Base-by-base conservation (phyloP, 2,113 vertebrate species). In the Hemiscyllium ocellatum region DNA sequence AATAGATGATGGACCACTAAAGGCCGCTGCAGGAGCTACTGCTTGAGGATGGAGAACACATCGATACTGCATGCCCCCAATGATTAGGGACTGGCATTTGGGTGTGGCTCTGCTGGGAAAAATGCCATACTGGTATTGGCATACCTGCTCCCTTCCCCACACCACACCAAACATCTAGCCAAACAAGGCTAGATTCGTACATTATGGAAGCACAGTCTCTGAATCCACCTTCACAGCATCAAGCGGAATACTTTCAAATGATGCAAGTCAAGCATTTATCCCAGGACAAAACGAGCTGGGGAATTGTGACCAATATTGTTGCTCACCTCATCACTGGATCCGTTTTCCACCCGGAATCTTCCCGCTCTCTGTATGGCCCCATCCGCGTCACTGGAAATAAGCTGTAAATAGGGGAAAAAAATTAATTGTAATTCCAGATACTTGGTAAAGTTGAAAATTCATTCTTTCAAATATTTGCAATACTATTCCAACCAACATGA, bases 311-410 rank as follows among this genome's bases (percentile, higher is more conserved):
- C 61, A 37, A 61, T 19, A 66, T 37, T n/a, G 4, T 37, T 13
- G 8, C 97, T 96, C 97, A 99, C 99, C 98, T 99, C 99, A 96
- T 98, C 98, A 20, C 98, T 97, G 0, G 99, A 99, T 85, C 99
- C 99, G 0, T 99, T 99, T 97, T 99, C 99, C 97, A 99, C 99
- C 86, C 99, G 97, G 97, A 99, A 99, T 96, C 99, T 98, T 47
- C 99, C 99, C 19, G 99, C 99, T 97, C 99, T 98, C 97, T 99
- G 99, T 97, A 99, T 99, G 96, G 99, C 99, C 97, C 99, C 99
- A 97, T 99, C 99, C 19, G 99, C 99, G 96, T 99, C 99, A 95
- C 99, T 99, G 97, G 99, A 99, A 96, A 99, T 99, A 96, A 99
- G 98, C 99, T 99, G 76, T 1, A 65, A 83, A 68, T 96, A 87